Percentiles rank a stretch among this genome's conserved stretches.
Evolutionary conservation across 2,113 vertebrate species (phyloP).

Genomic region (Carassius gibelio): DNA sequence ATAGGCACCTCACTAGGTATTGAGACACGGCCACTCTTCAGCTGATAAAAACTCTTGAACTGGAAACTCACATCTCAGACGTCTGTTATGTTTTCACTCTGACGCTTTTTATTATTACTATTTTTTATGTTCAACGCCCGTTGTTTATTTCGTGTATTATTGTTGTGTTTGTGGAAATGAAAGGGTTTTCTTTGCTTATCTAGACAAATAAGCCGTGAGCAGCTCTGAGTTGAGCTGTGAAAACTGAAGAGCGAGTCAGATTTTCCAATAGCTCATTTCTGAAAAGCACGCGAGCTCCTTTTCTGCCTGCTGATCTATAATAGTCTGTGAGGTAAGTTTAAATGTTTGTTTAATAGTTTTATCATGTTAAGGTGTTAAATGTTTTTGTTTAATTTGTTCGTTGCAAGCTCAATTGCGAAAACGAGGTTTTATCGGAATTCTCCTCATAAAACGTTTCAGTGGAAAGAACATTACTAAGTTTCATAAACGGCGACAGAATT

Average conservation of each 20-base stretch:
- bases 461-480: neutral
- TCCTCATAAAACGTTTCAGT: neutral
- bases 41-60: neutral
- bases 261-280: slow-evolving; percentile 73
- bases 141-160: neutral
- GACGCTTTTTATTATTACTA: neutral
- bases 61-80: neutral
- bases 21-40: neutral
- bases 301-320: slow-evolving; percentile 8
- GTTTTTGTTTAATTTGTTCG: neutral
- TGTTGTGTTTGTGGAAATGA: neutral
- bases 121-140: neutral
- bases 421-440: neutral
- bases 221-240: slow-evolving; percentile 36
- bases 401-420: neutral
- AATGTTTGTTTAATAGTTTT: neutral
- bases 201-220: slow-evolving; percentile 56
- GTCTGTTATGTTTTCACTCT: neutral
- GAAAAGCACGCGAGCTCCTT: slow-evolving; percentile 46
- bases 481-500: neutral
- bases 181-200: neutral
- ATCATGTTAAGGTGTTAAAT: neutral
- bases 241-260: slow-evolving; percentile 66
- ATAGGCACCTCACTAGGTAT: neutral
- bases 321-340: slow-evolving; percentile 61